Base-by-base conservation (phyloP, 2,888 invertebrate genomes). In the Mesopsocus fuscifrons region DNA sequence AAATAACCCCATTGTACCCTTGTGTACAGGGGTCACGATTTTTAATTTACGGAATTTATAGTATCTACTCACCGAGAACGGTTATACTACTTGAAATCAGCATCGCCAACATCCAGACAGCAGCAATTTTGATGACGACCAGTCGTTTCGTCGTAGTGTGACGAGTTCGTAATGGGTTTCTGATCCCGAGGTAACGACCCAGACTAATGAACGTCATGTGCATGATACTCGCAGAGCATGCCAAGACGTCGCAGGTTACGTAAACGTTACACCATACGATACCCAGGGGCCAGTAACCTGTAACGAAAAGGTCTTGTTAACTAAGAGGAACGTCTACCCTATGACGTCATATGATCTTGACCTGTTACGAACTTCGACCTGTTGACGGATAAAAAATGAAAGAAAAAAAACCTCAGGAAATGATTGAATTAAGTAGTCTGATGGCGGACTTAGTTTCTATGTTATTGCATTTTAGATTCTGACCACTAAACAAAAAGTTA, bases 171-270 rank as follows among this genome's bases (percentile, higher is more conserved):
- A 94, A 64, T 0, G 94, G 94, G 59, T 85, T 85, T 42, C 88
- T 69, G 55, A 88, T 87, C 46, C 88, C 89, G 53, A 89, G 65
- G 62, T 83, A 92, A 49, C 92, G 72, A 54, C 87, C 87, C 45
- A 89, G 67, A 41, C 85, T 83, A 59, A 89, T 87, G 62, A 84
- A 87, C 54, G 92, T 91, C 74, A 94, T 82, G 66, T 94, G 94
- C 69, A 92, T 77, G 58, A 94, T 94, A 59, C 88, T 88, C 4
- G 91, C 83, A 0, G 92, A 92, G 59, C 94, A 95, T 44, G 91
- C 89, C 45, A 94, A 66, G 40, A 94, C 92, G 61, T 94, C 94
- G 56, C 88, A 87, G n/a, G 91, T 88, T 48, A 89, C 87, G 64
- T 91, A 87, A 42, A 91, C 77, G 56, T 87, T 88, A 62, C 91